A percentile compares a stretch with the other conserved stretches of the same genome.
phyloP scores from a whole-genome alignment of 2,888 invertebrate genomes.

The Tetranychus truncatus region DNA sequence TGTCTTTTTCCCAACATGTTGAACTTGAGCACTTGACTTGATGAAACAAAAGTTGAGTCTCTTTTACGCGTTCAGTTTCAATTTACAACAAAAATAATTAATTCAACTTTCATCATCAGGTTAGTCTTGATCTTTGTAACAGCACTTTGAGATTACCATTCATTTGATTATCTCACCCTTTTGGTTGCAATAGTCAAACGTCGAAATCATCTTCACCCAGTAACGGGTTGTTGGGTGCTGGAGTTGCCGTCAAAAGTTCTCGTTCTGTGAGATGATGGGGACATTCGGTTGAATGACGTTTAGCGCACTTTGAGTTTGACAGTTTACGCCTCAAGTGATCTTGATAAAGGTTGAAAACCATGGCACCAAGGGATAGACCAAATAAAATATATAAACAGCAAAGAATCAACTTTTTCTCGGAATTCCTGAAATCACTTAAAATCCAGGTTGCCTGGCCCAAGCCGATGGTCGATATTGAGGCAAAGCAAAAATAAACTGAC shows the following conservation, averaged over 20 bases:
- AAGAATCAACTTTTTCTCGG: constrained; percentile 40
- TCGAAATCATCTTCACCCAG: constrained; percentile 10
- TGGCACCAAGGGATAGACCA: constrained; percentile 59
- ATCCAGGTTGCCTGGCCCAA: neutral
- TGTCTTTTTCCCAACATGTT: too few relatives aligned
- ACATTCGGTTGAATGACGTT: neutral
- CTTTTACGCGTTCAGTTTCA: too few relatives aligned
- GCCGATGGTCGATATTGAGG: constrained; percentile 43
- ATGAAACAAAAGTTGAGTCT: too few relatives aligned
- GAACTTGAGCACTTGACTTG: too few relatives aligned
- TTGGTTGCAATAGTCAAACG: neutral
- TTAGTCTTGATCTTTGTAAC: too few relatives aligned
- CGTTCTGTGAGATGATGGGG: neutral
- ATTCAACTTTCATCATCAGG: too few relatives aligned
- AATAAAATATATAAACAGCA: constrained; percentile 59
- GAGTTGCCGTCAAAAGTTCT: neutral
- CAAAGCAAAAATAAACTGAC: constrained; percentile 84
- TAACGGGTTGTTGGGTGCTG: constrained; percentile 1
- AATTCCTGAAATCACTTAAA: neutral
- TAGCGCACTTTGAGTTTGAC: neutral
- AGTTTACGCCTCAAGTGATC: constrained; percentile 43
- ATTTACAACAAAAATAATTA: too few relatives aligned
- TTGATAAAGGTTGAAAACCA: constrained; percentile 64
- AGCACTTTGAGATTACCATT: too few relatives aligned
- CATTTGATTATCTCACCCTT: neutral